Percentiles rank a stretch among this genome's conserved stretches.
phyloP scores from a whole-genome alignment of 2,888 invertebrate genomes.

The Seira ritae region DNA sequence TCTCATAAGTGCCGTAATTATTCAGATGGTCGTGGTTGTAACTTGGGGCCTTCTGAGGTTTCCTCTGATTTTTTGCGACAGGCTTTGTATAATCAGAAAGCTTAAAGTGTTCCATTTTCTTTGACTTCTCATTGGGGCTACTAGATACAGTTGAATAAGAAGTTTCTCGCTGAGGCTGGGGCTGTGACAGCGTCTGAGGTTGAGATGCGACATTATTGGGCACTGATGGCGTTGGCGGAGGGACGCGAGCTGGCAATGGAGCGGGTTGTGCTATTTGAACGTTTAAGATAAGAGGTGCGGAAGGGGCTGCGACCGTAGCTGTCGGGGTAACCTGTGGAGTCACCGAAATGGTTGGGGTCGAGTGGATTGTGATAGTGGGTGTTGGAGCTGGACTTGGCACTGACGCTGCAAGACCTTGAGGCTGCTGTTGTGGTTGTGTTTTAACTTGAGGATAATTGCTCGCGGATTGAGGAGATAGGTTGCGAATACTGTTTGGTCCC shows the following conservation, averaged over 20 bases:
- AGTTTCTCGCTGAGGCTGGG: not conserved
- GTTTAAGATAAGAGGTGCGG: conserved; percentile 26
- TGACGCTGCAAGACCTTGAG: not conserved
- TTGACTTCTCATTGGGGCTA: not conserved
- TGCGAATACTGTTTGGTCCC: no score
- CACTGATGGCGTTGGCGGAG: not conserved
- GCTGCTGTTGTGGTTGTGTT: not conserved
- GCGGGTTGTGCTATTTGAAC: conserved; percentile 23
- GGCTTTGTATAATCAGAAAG: conserved; percentile 7
- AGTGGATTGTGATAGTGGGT: not conserved
- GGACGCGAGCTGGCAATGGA: not conserved
- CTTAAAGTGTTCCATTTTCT: not conserved
- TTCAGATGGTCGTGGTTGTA: conserved; percentile 12
- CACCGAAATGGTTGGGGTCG: not conserved
- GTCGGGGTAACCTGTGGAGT: no score
- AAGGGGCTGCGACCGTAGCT: not conserved
- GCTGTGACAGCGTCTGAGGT: not conserved
- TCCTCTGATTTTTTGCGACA: not conserved
- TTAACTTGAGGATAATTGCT: not conserved
- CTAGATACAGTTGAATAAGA: not conserved
- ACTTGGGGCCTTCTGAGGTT: conserved; percentile 13
- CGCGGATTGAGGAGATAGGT: not conserved
- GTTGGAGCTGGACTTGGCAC: not conserved
- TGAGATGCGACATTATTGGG: not conserved
- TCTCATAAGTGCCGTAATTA: not conserved